Percentiles rank a stretch among this genome's conserved stretches.
Conservation (phyloP, 2,797 vertebrate species). For the Anguilla marmorata region DNA sequence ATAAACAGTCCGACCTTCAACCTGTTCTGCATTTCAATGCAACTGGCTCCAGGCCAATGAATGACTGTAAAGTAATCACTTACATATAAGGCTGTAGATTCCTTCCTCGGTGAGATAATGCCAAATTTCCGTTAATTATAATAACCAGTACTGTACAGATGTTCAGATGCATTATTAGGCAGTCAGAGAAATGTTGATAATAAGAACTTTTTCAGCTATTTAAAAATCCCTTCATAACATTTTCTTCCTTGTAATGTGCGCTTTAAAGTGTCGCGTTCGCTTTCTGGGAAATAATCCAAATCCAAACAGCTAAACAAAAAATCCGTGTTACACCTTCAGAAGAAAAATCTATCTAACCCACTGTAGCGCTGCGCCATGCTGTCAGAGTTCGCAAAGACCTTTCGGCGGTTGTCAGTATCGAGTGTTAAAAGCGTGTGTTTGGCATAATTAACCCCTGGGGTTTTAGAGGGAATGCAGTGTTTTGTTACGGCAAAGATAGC, state of each 20-base stretch:
- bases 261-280: background rate
- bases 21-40: background rate
- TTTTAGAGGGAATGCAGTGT: background rate
- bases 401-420: background rate
- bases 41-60: background rate
- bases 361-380: background rate
- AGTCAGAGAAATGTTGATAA: background rate
- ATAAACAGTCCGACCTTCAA: background rate
- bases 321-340: background rate
- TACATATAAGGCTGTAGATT: constrained; percentile 74
- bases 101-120: constrained; percentile 57
- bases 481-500: background rate
- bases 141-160: constrained; percentile 56
- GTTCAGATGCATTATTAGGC: constrained; percentile 55
- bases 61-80: constrained; percentile 56
- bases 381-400: background rate
- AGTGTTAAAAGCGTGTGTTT: constrained; percentile 7
- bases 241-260: background rate
- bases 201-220: background rate
- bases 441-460: background rate
- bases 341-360: background rate
- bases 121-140: constrained; percentile 56
- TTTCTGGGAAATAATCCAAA: background rate
- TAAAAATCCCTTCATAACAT: background rate
- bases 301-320: background rate